phyloP scores from a whole-genome alignment of 2,113 vertebrate species.

The Misgurnus mizolepis region DNA sequence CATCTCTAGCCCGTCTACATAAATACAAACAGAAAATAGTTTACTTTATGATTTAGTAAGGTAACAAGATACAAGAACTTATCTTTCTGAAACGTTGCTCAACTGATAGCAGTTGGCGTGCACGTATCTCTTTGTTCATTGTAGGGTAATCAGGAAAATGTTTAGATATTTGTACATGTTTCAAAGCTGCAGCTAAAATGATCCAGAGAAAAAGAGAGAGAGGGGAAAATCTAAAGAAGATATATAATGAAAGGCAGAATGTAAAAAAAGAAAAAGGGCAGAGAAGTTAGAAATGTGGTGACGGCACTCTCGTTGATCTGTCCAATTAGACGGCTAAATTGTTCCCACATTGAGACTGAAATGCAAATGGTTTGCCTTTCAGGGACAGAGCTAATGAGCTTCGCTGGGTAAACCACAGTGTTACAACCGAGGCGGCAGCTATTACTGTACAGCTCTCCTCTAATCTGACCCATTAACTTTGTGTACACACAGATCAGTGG shows the following conservation, averaged over 20 bases:
- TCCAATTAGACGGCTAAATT: slow-evolving; percentile 85
- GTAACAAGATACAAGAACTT: slow-evolving; percentile 44
- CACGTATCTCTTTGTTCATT: slow-evolving; percentile 34
- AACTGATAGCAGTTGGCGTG: slow-evolving; percentile 38
- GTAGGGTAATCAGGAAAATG: slow-evolving; percentile 32
- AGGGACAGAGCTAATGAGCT: slow-evolving; percentile 79
- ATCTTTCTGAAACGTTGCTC: slow-evolving; percentile 36
- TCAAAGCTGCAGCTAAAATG: slow-evolving; percentile 22
- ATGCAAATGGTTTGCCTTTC: slow-evolving; percentile 81
- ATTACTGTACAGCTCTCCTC: slow-evolving; percentile 73
- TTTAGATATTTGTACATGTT: slow-evolving; percentile 27
- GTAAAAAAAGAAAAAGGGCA: slow-evolving; percentile 72
- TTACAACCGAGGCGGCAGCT: slow-evolving; percentile 67
- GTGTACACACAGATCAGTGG: slow-evolving; percentile 43
- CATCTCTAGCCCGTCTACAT: slow-evolving; percentile 32
- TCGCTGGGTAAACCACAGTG: slow-evolving; percentile 79
- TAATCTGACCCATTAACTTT: slow-evolving; percentile 46
- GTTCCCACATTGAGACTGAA: slow-evolving; percentile 89
- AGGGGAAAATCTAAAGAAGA: slow-evolving; percentile 66
- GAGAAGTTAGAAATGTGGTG: slow-evolving; percentile 65
- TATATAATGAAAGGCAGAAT: slow-evolving; percentile 79
- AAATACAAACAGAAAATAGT: slow-evolving; percentile 47
- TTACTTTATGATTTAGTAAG: slow-evolving; percentile 42
- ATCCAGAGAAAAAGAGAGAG: neutral
- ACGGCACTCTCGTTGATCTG: slow-evolving; percentile 84